Evolutionary conservation across 2,113 vertebrate species (phyloP).

Genomic region (Zingel zingel): DNA sequence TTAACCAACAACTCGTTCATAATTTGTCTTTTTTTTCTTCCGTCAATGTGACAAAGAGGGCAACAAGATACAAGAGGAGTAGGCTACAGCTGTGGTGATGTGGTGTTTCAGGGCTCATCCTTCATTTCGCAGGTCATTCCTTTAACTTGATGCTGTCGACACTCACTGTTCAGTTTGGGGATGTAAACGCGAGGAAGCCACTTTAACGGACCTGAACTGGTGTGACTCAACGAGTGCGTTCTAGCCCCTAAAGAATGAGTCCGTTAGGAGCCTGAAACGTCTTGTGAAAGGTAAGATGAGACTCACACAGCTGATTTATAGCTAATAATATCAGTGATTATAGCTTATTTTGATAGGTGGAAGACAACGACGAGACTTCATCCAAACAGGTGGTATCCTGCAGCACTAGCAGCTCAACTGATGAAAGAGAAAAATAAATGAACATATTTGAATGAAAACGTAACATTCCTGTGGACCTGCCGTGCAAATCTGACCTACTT

Average conservation of each 20-base stretch:
- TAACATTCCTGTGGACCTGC: constrained; percentile 23
- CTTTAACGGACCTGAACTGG: constrained; percentile 55
- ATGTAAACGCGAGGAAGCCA: constrained; percentile 62
- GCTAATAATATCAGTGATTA: background rate
- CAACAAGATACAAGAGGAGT: constrained; percentile 46
- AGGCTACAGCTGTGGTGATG: constrained; percentile 53
- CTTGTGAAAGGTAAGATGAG: constrained; percentile 64
- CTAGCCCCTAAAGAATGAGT: constrained; percentile 37
- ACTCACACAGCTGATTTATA: constrained; percentile 18
- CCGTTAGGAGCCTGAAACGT: constrained; percentile 13
- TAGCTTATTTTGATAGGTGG: background rate
- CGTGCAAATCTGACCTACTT: constrained; percentile 52
- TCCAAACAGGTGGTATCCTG: constrained; percentile 68
- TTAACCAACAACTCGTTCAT: constrained; percentile 20
- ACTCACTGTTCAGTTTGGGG: constrained; percentile 44
- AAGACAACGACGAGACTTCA: background rate
- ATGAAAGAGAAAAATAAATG: constrained; percentile 2
- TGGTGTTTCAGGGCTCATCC: constrained; percentile 46
- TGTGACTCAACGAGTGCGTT: constrained; percentile 35
- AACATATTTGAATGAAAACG: constrained; percentile 8
- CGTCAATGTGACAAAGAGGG: constrained; percentile 58
- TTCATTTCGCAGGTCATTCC: constrained; percentile 60
- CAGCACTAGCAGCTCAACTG: constrained; percentile 1
- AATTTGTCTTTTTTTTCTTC: background rate
- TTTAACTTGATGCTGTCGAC: constrained; percentile 50